phyloP scores from a whole-genome alignment of 2,888 invertebrate genomes.

The Aporophyla lueneburgensis region DNA sequence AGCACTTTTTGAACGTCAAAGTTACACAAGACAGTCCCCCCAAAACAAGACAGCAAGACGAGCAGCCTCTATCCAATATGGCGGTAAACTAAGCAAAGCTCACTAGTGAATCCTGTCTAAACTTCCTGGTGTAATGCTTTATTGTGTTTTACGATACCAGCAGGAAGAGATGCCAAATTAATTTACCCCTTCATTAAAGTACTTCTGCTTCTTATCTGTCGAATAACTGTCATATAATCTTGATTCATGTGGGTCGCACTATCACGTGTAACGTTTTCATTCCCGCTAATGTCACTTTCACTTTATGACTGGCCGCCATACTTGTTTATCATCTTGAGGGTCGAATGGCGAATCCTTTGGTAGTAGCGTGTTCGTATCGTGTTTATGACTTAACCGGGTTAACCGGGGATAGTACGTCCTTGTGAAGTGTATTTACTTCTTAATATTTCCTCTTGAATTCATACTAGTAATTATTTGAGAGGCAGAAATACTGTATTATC shows the following conservation, averaged over 20 bases:
- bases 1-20: too few relatives aligned
- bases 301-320: slow-evolving; percentile 53
- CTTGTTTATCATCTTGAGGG: slow-evolving; percentile 62
- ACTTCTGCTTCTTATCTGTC: slow-evolving; percentile 47
- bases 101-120: too few relatives aligned
- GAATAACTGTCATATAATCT: slow-evolving; percentile 47
- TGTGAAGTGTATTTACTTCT: slow-evolving; percentile 9
- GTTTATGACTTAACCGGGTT: slow-evolving; percentile 47
- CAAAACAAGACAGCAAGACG: too few relatives aligned
- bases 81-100: neutral
- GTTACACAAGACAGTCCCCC: too few relatives aligned
- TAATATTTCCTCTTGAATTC: slow-evolving; percentile 22
- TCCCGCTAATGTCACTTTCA: slow-evolving; percentile 63
- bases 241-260: slow-evolving; percentile 54
- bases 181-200: neutral
- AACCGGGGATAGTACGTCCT: slow-evolving; percentile 21
- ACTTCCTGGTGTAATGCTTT: neutral
- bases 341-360: slow-evolving; percentile 53
- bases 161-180: neutral
- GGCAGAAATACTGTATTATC: neutral
- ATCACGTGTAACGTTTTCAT: slow-evolving; percentile 65
- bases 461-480: neutral
- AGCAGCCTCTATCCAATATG: neutral
- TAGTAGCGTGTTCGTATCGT: slow-evolving; percentile 26
- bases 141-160: neutral